A percentile compares a stretch with the other conserved stretches of the same genome.
These are phyloP conservation scores for Argyrosomus regius DNA, from an alignment of 2,797 vertebrate species.

Conservation along the genomic window DNA sequence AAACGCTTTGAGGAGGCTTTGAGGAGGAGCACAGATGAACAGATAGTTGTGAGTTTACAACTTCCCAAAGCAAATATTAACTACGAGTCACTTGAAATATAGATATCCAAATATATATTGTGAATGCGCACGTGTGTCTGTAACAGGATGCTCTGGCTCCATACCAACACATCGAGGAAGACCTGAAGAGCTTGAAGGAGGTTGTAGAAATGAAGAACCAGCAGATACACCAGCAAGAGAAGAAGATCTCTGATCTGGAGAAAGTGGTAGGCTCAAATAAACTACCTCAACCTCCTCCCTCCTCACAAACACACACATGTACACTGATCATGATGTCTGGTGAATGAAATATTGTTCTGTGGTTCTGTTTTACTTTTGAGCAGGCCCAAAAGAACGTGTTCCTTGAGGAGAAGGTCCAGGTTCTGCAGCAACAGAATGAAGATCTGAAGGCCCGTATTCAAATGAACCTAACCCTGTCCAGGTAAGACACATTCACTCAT, in stretches of 20 bases:
- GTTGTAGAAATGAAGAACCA: constrained; percentile 98
- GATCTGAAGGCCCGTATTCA: constrained; percentile 94
- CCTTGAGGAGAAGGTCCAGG: constrained; percentile 94
- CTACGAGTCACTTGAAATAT: not conserved
- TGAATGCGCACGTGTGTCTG: constrained; percentile 22
- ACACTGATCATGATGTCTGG: constrained; percentile 11
- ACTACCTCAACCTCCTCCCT: constrained; percentile 5
- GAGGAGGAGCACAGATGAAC: constrained; percentile 93
- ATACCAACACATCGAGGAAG: constrained; percentile 95
- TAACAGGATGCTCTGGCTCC: constrained; percentile 92
- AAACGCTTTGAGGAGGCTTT: constrained; percentile 96
- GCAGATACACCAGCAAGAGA: constrained; percentile 97
- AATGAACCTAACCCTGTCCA: constrained; percentile 90
- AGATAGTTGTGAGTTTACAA: constrained; percentile 90
- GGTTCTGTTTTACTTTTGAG: constrained; percentile 77
- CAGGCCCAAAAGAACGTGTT: constrained; percentile 95
- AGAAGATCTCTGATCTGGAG: constrained; percentile 94
- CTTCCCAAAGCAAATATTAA: not conserved
- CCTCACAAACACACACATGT: not conserved
- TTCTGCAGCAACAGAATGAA: constrained; percentile 98
- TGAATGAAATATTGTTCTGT: constrained; percentile 74
- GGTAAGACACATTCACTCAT: constrained; percentile 80
- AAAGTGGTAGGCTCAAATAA: constrained; percentile 92
- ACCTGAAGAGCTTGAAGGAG: constrained; percentile 94
- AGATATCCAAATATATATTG: not conserved